Evolutionary conservation across 2,888 invertebrate species (phyloP), one percentile per base, ranked within the genome.

Genomic region (Lithophane socia): DNA sequence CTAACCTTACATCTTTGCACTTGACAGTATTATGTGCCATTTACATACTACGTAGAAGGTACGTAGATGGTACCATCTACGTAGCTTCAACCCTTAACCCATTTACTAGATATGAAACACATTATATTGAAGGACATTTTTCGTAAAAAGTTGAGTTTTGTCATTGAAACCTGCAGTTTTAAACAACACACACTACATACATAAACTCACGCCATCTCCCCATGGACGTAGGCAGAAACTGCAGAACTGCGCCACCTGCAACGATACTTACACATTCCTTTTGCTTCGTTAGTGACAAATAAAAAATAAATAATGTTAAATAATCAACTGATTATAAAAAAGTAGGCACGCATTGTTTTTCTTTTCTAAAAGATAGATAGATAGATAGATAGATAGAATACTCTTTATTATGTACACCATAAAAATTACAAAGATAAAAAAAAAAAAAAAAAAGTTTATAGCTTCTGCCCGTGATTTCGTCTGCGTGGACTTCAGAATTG

Each of bases 1-100:
- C 81, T 81, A 86, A 87, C 88, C 87, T 88, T 88, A 81, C 75
- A 86, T 86, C 87, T 88, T 77, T 85, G 78, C 74, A 86, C 85
- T 86, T 88, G 85, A 86, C 88, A 73, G 66, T 78, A 73, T 81
- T 72, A 78, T 74, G 44, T 68, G 82, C 76, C 61, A 84, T 74
- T 66, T 63, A 63, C 77, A 71, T 80, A 73, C 78, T 49, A n/a
- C 21, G 18, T 49, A 68, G 3, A 10, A 56, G 49, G 16, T 63
- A 29, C 47, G 8, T 66, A 54, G 13, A 58, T 29, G 12, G 47
- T 63, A 66, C 42, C 12, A 37, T 37, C 3, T 37, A 37, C 37
- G 37, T 37, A 37, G 37, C 37, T 37, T 37, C 37, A 37, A 37
- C 37, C 37, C 37, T 37, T 37, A 37, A 37, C 37, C 29, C 13